Conservation (phyloP, 1,140 invertebrate genomes). For the Gonioctena quinquepunctata region DNA sequence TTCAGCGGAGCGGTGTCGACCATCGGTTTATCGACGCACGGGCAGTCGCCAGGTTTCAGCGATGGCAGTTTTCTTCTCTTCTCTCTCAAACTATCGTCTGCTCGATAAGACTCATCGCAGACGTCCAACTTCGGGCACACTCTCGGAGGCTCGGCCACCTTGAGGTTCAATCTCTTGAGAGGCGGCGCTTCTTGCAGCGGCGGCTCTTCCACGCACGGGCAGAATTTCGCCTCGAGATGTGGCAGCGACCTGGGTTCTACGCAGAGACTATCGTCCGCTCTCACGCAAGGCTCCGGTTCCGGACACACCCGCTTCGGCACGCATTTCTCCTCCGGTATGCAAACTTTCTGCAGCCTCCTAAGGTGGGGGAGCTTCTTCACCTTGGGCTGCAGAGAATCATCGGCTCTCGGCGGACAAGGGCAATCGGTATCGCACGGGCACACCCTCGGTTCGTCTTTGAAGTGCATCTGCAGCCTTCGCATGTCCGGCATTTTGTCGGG, state of each 20-base stretch:
- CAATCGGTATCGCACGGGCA: background rate
- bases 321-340: slow-evolving; percentile 26
- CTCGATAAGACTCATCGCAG: background rate
- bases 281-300: background rate
- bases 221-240: background rate
- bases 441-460: slow-evolving; percentile 7
- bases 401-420: slow-evolving; percentile 14
- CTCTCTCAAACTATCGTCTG: slow-evolving; percentile 12
- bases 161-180: slow-evolving; percentile 21
- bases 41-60: slow-evolving; percentile 26
- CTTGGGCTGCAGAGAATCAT: slow-evolving; percentile 17
- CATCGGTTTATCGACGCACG: slow-evolving; percentile 30
- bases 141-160: slow-evolving; percentile 20
- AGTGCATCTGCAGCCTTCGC: slow-evolving; percentile 17
- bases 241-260: slow-evolving; percentile 20
- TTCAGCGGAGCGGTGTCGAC: slow-evolving; percentile 19
- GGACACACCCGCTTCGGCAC: background rate
- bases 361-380: slow-evolving; percentile 20
- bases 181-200: slow-evolving; percentile 13
- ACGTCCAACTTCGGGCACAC: background rate
- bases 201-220: slow-evolving; percentile 28
- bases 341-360: slow-evolving; percentile 26
- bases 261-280: slow-evolving; percentile 24
- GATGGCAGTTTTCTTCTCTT: slow-evolving; percentile 23
- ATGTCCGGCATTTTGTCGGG: slow-evolving; percentile 5